phyloP scores from a whole-genome alignment of 2,113 vertebrate species.

The Pao palembangensis region DNA sequence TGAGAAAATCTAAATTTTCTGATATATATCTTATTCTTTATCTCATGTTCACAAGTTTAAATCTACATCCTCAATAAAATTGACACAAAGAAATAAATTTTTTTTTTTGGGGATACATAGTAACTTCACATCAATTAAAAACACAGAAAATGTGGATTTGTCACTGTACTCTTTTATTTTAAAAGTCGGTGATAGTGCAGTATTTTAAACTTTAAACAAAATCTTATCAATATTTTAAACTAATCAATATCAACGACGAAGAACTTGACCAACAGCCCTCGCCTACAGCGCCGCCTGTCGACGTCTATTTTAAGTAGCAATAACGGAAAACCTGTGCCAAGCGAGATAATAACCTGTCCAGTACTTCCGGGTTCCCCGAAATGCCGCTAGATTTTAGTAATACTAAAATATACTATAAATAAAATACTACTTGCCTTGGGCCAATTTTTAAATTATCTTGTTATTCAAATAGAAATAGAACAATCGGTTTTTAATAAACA shows the following conservation, averaged over 20 bases:
- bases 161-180: background rate
- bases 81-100: too few species aligned
- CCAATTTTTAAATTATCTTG: background rate
- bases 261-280: constrained; percentile 18
- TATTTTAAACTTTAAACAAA: background rate
- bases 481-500: background rate
- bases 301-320: constrained; percentile 12
- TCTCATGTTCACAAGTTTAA: too few species aligned
- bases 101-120: too few species aligned
- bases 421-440: accelerated
- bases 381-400: background rate
- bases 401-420: too few species aligned
- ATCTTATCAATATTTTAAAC: background rate
- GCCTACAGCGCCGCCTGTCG: constrained; percentile 44
- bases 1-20: too few species aligned
- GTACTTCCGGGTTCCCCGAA: constrained; percentile 28
- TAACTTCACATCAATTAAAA: too few species aligned
- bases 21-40: too few species aligned
- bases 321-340: constrained; percentile 24
- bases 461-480: accelerated
- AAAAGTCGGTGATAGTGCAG: background rate
- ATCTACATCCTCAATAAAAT: too few species aligned
- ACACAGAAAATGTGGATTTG: too few species aligned
- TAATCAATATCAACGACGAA: constrained; percentile 30
- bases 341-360: background rate